These are phyloP conservation scores for Acromyrmex heyeri DNA, from an alignment of 1,140 invertebrate species.

Conservation along the genomic window DNA sequence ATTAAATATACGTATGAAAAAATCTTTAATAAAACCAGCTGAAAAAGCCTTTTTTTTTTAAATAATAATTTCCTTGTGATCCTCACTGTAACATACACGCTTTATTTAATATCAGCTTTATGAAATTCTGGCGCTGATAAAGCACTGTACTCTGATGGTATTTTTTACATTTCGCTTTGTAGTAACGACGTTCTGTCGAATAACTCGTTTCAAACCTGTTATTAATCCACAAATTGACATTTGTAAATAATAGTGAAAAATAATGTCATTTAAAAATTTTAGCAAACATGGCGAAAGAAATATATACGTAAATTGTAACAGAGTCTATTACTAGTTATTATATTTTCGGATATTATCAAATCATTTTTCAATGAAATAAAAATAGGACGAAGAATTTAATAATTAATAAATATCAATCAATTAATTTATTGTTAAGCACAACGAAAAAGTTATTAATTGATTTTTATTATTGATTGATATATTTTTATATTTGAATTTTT, in stretches of 20 bases:
- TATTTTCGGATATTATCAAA: not conserved
- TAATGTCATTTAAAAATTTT: not conserved
- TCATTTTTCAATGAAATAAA: not conserved
- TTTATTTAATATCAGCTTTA: constrained; percentile 50
- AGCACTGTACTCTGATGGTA: not conserved
- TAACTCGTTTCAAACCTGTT: constrained; percentile 3
- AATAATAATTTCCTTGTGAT: constrained; percentile 44
- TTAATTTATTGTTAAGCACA: not conserved
- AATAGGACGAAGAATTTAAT: not conserved
- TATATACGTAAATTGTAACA: not conserved
- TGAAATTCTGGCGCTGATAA: constrained; percentile 52
- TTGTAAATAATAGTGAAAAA: constrained; percentile 11
- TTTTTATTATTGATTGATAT: not conserved
- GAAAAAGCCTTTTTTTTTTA: constrained; percentile 27
- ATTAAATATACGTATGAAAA: constrained; percentile 41
- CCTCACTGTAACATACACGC: not conserved
- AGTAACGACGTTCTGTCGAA: not conserved
- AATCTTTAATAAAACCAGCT: constrained; percentile 26
- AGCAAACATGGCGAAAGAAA: not conserved
- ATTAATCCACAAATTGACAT: constrained; percentile 32
- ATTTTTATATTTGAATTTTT: not conserved
- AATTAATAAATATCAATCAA: not conserved
- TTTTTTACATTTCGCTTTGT: constrained; percentile 33
- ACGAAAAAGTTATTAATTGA: not conserved
- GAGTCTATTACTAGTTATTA: not conserved